These are phyloP conservation scores for Anoplius nigerrimus DNA, from an alignment of 2,888 invertebrate species.

Conservation along the genomic window DNA sequence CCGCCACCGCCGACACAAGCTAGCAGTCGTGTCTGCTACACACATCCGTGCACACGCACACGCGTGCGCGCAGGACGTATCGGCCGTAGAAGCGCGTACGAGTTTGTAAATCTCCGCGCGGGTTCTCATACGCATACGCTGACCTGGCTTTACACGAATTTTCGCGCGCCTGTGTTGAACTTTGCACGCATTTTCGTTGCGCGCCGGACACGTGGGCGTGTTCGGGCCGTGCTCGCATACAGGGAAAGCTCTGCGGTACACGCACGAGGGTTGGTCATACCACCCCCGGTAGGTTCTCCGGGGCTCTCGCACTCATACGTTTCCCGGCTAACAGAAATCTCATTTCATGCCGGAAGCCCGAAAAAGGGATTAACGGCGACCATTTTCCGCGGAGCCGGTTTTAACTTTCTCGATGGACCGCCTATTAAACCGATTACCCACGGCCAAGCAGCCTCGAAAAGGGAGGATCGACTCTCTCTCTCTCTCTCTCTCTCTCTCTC, in stretches of 20 bases:
- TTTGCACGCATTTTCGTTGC: not conserved
- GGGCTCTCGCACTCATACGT: constrained; percentile 46
- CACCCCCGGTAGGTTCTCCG: not conserved
- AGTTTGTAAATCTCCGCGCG: constrained; percentile 9
- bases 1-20: not conserved
- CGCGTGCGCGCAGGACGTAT: constrained; percentile 10
- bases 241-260: not conserved
- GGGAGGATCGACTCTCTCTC: constrained; percentile 27
- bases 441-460: constrained; percentile 62
- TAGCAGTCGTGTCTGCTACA: constrained; percentile 14
- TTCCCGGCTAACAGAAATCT: constrained; percentile 68
- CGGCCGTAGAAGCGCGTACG: constrained; percentile 15
- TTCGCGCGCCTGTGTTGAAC: too few relatives aligned
- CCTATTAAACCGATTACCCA: constrained; percentile 73
- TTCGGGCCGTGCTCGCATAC: not conserved
- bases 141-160: too few relatives aligned
- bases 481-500: not conserved
- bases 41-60: constrained; percentile 15
- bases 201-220: not conserved
- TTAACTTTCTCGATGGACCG: constrained; percentile 67
- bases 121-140: not conserved
- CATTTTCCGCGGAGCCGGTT: constrained; percentile 69
- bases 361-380: constrained; percentile 70
- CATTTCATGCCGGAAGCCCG: constrained; percentile 69
- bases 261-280: not conserved